Evolutionary conservation across 1,140 invertebrate species (phyloP), one percentile per base, ranked within the genome.

Genomic region (Zophobas atratus): DNA sequence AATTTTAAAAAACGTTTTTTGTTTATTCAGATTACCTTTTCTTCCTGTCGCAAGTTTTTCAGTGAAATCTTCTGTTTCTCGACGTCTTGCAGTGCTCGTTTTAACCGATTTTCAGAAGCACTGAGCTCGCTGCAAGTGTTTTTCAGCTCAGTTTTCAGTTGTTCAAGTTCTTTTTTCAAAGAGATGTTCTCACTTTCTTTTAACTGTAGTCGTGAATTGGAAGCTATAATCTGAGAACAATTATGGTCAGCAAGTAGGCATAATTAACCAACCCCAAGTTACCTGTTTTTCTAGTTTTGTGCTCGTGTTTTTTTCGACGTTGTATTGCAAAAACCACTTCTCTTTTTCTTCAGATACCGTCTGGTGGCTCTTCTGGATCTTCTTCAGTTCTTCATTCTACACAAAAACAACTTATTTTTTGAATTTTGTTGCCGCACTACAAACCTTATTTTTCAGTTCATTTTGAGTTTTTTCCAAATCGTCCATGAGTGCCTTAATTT

Each of bases 151-250:
- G 86, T 89, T 72, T 87, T 87, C 41, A 89, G 74, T 20, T 79
- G 79, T 20, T 90, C 88, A 2, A 87, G 79, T 82, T 90, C 89
- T 81, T 88, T 90, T 84, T 84, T 88, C 34, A 89, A 81, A n/a
- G 75, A 60, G n/a, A 36, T 20, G 75, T 86, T 87, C 85, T 90
- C 89, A 4, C 34, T 77, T 36, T 82, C 86, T 79, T 86, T 85
- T 5, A 79, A 51, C 70, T 88, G 86, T 20, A 86, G 77, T 81
- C 87, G 87, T 0, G 78, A 56, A 39, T 86, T 85, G 32, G 86
- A 56, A 46, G 74, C 75, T 6, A 80, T 70, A 35, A 84, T 39
- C 80, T 82, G 57, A 63, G 60, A 70, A 75, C 34, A 60, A 49
- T 2, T 55, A 56, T n/a, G 34, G 36, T 41, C n/a, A 2, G 53